Base-by-base conservation (phyloP, 2,797 vertebrate species). In the Morelia viridis region DNA sequence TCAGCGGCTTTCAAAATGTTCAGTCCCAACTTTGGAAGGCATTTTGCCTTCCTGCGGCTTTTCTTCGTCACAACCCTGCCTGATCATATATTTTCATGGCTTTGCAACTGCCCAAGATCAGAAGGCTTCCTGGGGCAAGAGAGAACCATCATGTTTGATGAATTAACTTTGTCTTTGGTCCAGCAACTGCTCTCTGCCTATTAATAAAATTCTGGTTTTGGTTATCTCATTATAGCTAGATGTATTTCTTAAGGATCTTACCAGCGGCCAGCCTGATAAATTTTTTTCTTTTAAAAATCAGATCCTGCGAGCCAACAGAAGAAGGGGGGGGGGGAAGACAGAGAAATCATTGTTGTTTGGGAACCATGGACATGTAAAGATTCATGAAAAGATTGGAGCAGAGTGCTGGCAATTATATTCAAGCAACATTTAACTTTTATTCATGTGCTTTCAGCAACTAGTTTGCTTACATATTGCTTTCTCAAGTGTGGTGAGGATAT, bases 341-440 rank as follows among this genome's bases (percentile, higher is more conserved):
- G 31, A 9, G 56, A 83, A 64, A 76, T 87, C 88, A 8, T 85
- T 53, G 28, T 92, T 92, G 68, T 90, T 87, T 84, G 85, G 53
- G 88, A 84, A 90, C 85, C 83, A 64, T 62, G 90, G 91, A 46
- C 71, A 68, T 60, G 60, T 65, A 93, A 91, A 41, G 10, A 60
- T 92, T 88, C 61, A 53, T 90, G 87, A 76, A 83, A 87, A 84
- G 84, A 87, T 90, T 80, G 22, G 91, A 68, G 60, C 65, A 24
- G 64, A 58, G 57, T 89, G 64, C 88, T 90, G 68, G 85, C 88
- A 87, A 87, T 93, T 88, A 62, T 53, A 61, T 88, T 58, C 85
- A 90, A 85, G 88, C 88, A 90, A 88, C 24, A 46, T 92, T 92
- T 90, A 93, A 93, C 93, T 84, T 90, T 92, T 87, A 93, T 89